Conservation (phyloP, 2,113 vertebrate species). For the Gnathonemus echidnorhynchus region DNA sequence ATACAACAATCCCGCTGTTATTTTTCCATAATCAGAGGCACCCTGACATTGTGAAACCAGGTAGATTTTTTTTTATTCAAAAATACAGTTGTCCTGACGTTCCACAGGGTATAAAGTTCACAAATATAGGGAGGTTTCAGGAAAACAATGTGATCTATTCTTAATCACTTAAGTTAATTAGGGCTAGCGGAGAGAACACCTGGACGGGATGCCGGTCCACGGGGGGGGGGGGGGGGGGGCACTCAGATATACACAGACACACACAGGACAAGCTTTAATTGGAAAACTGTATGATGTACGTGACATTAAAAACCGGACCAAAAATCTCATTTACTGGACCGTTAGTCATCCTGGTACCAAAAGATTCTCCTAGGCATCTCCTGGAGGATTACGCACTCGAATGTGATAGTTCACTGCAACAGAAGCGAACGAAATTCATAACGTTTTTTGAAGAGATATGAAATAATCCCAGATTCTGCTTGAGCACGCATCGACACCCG, state of each 20-base stretch:
- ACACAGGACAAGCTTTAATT: not conserved
- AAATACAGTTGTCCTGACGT: not conserved
- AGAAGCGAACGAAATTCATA: not conserved
- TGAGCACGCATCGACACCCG: not conserved
- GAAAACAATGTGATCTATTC: not conserved
- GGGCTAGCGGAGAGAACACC: not conserved
- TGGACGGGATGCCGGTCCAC: not conserved
- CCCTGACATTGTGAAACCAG: not conserved
- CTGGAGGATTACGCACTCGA: not conserved
- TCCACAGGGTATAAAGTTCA: not conserved
- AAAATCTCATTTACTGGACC: not conserved
- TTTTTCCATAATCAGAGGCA: not conserved
- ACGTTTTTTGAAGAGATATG: not conserved
- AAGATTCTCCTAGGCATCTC: not conserved
- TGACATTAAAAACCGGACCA: not conserved
- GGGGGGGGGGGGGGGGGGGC: not conserved
- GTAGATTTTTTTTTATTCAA: not conserved
- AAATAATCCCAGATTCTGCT: not conserved
- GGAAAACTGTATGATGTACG: not conserved
- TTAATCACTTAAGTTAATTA: not conserved
- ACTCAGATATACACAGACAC: not conserved
- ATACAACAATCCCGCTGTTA: not conserved
- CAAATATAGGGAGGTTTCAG: not conserved
- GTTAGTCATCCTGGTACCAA: not conserved
- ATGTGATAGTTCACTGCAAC: not conserved